Percentiles rank a stretch among this genome's conserved stretches.
These are phyloP conservation scores for Busseola fusca DNA, from an alignment of 2,888 invertebrate species.

Conservation along the genomic window DNA sequence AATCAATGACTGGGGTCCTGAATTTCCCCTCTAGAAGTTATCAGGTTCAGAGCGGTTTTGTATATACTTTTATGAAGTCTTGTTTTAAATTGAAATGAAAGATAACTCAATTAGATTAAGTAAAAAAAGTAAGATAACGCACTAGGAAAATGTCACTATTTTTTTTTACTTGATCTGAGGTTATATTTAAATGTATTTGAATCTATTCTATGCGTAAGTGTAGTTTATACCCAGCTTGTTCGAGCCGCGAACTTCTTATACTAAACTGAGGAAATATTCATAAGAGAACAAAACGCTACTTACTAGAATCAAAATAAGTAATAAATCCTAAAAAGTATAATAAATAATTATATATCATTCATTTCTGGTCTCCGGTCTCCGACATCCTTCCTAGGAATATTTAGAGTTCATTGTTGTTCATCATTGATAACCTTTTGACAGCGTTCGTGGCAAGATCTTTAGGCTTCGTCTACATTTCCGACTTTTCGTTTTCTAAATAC, in stretches of 20 bases:
- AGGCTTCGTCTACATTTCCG: slow-evolving; percentile 10
- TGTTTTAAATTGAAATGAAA: neutral
- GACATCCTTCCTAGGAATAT: slow-evolving; percentile 26
- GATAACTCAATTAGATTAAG: neutral
- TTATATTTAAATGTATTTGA: neutral
- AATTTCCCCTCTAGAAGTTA: neutral
- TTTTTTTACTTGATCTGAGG: neutral
- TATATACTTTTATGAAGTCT: neutral
- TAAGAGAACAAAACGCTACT: neutral
- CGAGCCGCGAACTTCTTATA: neutral
- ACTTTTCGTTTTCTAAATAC: slow-evolving; percentile 6
- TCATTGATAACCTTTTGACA: slow-evolving; percentile 37
- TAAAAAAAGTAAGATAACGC: neutral
- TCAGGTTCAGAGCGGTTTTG: neutral
- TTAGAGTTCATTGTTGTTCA: slow-evolving; percentile 39
- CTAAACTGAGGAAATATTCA: neutral
- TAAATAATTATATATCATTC: neutral
- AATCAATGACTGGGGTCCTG: slow-evolving; percentile 19
- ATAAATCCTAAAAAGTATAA: neutral
- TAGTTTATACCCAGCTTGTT: neutral
- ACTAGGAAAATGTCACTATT: neutral
- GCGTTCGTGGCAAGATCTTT: slow-evolving; percentile 8
- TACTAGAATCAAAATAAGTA: neutral
- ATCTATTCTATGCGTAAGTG: neutral
- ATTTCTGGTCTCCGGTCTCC: slow-evolving; percentile 6